Evolutionary conservation across 2,888 invertebrate genomes (phyloP).

Genomic region (Catocala nupta): DNA sequence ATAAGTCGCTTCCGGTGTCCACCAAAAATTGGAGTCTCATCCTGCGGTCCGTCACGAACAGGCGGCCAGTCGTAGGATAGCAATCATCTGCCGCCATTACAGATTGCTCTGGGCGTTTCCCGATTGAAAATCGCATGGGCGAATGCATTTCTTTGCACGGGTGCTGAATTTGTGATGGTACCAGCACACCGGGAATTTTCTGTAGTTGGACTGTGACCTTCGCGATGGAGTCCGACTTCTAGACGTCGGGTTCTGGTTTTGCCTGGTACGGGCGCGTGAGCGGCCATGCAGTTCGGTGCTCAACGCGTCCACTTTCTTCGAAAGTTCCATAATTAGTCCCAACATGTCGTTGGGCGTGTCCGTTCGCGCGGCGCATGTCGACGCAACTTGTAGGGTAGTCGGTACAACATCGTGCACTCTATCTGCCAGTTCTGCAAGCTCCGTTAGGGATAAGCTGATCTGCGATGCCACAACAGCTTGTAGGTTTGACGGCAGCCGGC

Average conservation of each 20-base stretch:
- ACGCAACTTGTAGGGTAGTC: no score
- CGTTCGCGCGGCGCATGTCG: no score
- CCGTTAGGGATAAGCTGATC: neutral
- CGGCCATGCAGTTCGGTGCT: neutral
- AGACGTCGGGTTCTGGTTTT: no score
- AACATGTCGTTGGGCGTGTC: no score
- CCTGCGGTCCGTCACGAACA: constrained; percentile 8
- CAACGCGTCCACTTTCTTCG: no score
- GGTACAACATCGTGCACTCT: no score
- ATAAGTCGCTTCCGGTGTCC: constrained; percentile 14
- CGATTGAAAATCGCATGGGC: constrained; percentile 7
- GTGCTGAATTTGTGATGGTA: constrained; percentile 8
- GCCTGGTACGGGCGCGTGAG: neutral
- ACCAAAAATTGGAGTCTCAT: constrained; percentile 11
- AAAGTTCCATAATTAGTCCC: no score
- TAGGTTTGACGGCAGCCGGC: neutral
- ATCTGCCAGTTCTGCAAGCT: neutral
- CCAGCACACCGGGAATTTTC: no score
- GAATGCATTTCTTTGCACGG: neutral
- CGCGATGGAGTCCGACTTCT: no score
- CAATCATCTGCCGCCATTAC: constrained; percentile 16
- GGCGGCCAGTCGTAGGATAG: constrained; percentile 2
- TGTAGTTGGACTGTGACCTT: constrained; percentile 6
- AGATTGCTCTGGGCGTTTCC: constrained; percentile 8
- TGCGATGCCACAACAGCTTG: neutral